These are phyloP conservation scores for Rotaria sp. DNA, from an alignment of 2,888 invertebrate species.

Conservation along the genomic window DNA sequence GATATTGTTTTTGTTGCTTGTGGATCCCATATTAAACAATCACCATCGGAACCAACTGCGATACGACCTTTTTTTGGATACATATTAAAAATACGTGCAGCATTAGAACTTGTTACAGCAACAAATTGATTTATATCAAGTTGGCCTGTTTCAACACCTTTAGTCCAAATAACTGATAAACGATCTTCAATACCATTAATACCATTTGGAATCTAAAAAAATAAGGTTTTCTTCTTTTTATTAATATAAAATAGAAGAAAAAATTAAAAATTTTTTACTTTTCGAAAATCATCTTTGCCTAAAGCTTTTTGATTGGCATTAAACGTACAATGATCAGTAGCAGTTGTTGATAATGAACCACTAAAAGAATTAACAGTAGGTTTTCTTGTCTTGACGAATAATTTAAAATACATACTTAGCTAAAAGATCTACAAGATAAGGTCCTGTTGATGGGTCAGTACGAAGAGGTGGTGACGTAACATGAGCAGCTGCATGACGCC, in stretches of 20 bases:
- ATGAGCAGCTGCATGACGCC: slow-evolving; percentile 41
- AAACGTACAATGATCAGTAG: slow-evolving; percentile 42
- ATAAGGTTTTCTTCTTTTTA: not conserved
- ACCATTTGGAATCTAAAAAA: slow-evolving; percentile 72
- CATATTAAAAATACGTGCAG: slow-evolving; percentile 89
- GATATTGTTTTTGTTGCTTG: slow-evolving; percentile 74
- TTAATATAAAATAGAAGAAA: not conserved
- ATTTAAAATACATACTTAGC: slow-evolving; percentile 65
- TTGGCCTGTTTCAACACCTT: slow-evolving; percentile 66
- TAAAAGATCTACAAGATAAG: slow-evolving; percentile 73
- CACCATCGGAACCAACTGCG: slow-evolving; percentile 85
- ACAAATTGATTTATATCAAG: slow-evolving; percentile 81
- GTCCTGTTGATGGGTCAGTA: slow-evolving; percentile 58
- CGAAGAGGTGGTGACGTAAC: slow-evolving; percentile 42
- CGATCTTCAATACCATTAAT: slow-evolving; percentile 93
- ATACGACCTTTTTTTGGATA: slow-evolving; percentile 79
- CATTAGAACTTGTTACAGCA: slow-evolving; percentile 83
- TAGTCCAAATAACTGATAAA: slow-evolving; percentile 93
- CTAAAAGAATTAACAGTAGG: not conserved
- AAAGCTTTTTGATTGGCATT: slow-evolving; percentile 42
- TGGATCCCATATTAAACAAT: slow-evolving; percentile 92
- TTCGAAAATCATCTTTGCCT: slow-evolving; percentile 51
- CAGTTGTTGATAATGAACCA: slow-evolving; percentile 41
- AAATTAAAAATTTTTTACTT: not conserved
- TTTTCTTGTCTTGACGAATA: slow-evolving; percentile 56